Percentiles rank a stretch among this genome's conserved stretches.
Conservation (phyloP, 2,888 invertebrate species). For the Cosmia pyralina region DNA sequence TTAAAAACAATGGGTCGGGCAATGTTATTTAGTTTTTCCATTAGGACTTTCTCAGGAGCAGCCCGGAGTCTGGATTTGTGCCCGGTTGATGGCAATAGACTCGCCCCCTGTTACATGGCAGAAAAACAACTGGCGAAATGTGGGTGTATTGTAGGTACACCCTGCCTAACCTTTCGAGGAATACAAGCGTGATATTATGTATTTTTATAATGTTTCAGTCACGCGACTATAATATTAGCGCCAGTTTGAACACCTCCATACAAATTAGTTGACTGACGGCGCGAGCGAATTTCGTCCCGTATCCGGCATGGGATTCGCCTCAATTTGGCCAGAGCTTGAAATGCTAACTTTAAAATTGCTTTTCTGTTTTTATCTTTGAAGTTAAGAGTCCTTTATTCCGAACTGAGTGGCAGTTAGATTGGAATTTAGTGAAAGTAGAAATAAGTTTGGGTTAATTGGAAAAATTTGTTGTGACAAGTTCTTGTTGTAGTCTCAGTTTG, state of each 20-base stretch:
- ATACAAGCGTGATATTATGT: too few relatives aligned
- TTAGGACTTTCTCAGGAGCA: too few relatives aligned
- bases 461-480: constrained; percentile 19
- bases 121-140: too few relatives aligned
- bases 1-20: too few relatives aligned
- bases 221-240: too few relatives aligned
- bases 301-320: background rate
- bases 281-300: background rate
- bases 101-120: too few relatives aligned
- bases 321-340: background rate
- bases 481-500: constrained; percentile 22
- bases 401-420: constrained; percentile 30
- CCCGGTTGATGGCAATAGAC: too few relatives aligned
- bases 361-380: constrained; percentile 42
- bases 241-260: background rate
- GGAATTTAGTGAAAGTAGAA: constrained; percentile 27
- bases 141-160: too few relatives aligned
- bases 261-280: background rate
- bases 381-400: constrained; percentile 14
- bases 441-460: constrained; percentile 33
- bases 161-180: too few relatives aligned
- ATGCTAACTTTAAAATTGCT: constrained; percentile 41
- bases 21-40: too few relatives aligned
- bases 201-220: too few relatives aligned
- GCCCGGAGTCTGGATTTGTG: too few relatives aligned